These are phyloP conservation scores for Sula dactylatra DNA, from an alignment of 2,113 vertebrate species.

Conservation along the genomic window DNA sequence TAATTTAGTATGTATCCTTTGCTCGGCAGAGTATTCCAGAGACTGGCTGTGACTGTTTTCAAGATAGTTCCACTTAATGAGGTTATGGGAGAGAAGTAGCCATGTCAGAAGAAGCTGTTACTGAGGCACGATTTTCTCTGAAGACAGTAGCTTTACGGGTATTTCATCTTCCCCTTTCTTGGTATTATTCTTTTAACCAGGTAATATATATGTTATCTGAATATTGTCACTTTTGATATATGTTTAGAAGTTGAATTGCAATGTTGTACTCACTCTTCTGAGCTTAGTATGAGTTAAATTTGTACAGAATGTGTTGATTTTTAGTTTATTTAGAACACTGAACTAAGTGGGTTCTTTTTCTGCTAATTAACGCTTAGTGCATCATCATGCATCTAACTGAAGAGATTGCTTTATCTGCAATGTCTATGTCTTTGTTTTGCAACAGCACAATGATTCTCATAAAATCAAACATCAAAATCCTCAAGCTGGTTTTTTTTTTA, in stretches of 20 bases:
- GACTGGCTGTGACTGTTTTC: background rate
- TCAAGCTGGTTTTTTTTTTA: background rate
- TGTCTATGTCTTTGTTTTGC: background rate
- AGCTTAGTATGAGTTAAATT: background rate
- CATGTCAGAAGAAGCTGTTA: constrained; percentile 83
- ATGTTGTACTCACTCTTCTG: background rate
- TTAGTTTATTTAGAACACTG: background rate
- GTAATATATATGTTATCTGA: constrained; percentile 58
- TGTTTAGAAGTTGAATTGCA: background rate
- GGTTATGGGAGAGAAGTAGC: constrained; percentile 76
- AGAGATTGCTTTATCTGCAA: background rate
- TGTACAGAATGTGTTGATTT: background rate
- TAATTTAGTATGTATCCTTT: background rate
- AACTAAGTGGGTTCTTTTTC: background rate
- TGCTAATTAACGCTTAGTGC: background rate
- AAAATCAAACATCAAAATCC: background rate
- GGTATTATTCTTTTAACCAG: constrained; percentile 84
- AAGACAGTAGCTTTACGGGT: constrained; percentile 78
- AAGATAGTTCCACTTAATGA: constrained; percentile 41
- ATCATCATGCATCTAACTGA: background rate
- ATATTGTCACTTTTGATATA: background rate
- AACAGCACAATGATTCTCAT: background rate
- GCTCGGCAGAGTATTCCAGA: constrained; percentile 2
- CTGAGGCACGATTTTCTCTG: constrained; percentile 77
- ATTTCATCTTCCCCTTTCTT: constrained; percentile 84